Base-by-base conservation (phyloP, 2,113 vertebrate genomes). In the Seriola aureovittata region DNA sequence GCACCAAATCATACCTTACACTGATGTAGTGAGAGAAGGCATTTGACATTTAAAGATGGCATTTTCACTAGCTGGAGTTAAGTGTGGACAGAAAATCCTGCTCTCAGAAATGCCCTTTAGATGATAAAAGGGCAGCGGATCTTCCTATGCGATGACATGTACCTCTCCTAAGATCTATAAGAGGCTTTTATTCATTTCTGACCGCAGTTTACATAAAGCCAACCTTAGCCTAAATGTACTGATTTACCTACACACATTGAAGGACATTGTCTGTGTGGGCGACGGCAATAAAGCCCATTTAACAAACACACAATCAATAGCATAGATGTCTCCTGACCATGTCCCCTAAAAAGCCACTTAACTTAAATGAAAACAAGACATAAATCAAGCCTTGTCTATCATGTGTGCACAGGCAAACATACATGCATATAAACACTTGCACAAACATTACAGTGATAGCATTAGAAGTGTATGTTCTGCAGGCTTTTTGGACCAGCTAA, bases 31-130 rank as follows among this genome's bases (percentile, higher is more conserved):
- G 4, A 46, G 25, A 55, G 11, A 83, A 64, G 78, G 69, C 63
- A 57, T 88, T 85, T 93, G 91, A 91, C 91, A 93, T 93, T 95
- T 93, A 78, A 85, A 80, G 44, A 85, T 86, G 89, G 68, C 87
- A 89, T 91, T 91, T 94, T 85, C 84, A 80, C 54, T 13, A 42
- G 42, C 66, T 71, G 59, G 71, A 85, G 62, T 48, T 70, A 65
- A 40, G 25, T 55, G 68, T 42, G 67, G 79, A 91, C 55, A 86
- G 68, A 86, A 68, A 71, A 81, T 63, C 73, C 71, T 79, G 76
- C 85, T 83, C 72, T 84, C 67, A 80, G 69, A 84, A 60, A 81
- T 85, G 82, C 76, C 89, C 87, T 90, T 90, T 83, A 75, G 71
- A 80, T 82, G 65, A 79, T 57, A 68, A 63, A 77, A 85, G 72